Base-by-base conservation (phyloP, 2,888 invertebrate species). In the Ichneumoninae sp. region DNA sequence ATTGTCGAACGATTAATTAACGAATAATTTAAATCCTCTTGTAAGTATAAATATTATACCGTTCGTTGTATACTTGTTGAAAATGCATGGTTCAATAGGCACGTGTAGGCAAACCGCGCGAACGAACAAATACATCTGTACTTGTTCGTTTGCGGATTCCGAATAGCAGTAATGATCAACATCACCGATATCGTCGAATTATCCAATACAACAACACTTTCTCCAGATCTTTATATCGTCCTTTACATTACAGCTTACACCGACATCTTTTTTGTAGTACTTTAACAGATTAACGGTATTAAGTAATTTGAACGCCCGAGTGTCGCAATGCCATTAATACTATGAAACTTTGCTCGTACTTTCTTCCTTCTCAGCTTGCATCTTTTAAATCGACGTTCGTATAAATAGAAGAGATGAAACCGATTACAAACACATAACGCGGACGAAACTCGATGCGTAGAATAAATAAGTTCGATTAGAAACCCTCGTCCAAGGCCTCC, bases 11-110 rank as follows among this genome's bases (percentile, higher is more conserved):
- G 22, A 68, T n/a, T 57, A 26, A 66, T 19, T 26, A 33, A 69
- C 73, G 2, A 77, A 74, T 66, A 52, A 57, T 69, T 57, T 57
- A 57, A 13, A 26, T 75, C 79, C 71, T 75, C 70, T 79, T 74
- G 73, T 75, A 70, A 71, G 75, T 85, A 26, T 85, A 79, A 82
- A 79, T 70, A 83, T 69, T 70, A 65, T 78, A 78, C 78, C 65
- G 40, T 47, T 85, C 66, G 71, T 79, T 82, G 79, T 85, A 82
- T 79, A 81, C 75, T 75, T 78, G 65, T 79, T 60, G 50, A 80
- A 69, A 76, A 86, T 78, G 78, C 70, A 80, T 82, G 66, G 76
- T 65, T 81, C 66, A 73, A 79, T 82, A 86, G 86, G 86, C 86
- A 86, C 84, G 80, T 69, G 33, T 33, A 73, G 86, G 77, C 80